Conservation (phyloP, 2,113 vertebrate species). For the Peromyscus polionotus region DNA sequence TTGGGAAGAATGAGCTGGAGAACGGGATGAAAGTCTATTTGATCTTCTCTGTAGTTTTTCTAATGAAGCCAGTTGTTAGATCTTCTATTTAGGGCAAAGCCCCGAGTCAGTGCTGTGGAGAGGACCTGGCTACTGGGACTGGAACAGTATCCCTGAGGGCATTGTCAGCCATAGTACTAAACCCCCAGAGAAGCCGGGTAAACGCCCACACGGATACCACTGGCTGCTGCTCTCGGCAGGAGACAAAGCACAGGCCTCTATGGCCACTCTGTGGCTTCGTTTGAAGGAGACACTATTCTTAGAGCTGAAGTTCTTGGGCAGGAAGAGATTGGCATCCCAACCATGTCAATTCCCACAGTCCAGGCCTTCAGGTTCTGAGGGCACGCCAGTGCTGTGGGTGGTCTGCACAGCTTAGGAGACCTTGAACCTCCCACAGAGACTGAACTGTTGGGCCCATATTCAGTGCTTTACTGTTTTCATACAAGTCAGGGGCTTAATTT, state of each 20-base stretch:
- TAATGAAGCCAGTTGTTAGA: background rate
- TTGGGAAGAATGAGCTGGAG: background rate
- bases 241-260: background rate
- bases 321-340: background rate
- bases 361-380: background rate
- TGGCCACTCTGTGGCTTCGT: background rate
- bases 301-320: background rate
- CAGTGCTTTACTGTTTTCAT: background rate
- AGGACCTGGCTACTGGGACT: background rate
- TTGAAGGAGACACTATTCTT: background rate
- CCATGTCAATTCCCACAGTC: background rate
- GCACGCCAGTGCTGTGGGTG: accelerated
- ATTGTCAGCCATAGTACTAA: background rate
- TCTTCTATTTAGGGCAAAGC: background rate
- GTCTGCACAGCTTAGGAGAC: background rate
- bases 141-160: background rate
- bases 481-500: background rate
- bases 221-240: background rate
- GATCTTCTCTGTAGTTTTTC: background rate
- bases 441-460: background rate
- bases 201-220: background rate
- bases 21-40: background rate
- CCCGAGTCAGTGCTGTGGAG: background rate
- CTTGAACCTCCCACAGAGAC: background rate
- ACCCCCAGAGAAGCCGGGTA: background rate